Base-by-base conservation (phyloP, 2,888 invertebrate genomes). In the Rotaria socialis region DNA sequence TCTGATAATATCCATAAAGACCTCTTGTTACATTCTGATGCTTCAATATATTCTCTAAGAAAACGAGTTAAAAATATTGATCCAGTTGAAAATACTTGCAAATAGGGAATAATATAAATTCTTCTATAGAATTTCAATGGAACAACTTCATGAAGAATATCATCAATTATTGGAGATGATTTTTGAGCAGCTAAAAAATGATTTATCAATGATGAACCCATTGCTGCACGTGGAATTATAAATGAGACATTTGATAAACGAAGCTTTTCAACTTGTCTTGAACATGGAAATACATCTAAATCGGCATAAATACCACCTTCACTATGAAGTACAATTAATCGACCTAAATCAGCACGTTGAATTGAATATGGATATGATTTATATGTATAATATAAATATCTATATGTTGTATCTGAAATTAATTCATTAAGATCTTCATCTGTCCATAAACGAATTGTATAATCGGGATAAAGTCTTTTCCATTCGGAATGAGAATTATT, bases 241-340 rank as follows among this genome's bases (percentile, higher is more conserved):
- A 67, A 67, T 35, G 67, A 67, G 1, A 16, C 27, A 67, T 67
- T 67, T 27, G 11, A 14, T 35, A 35, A 35, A 16, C 10, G 27
- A 16, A 67, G 35, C 16, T 67, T 5, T 16, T 67, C 27, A 16
- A 27, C 16, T 3, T 35, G 2, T 27, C 35, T 35, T 4, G 27
- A 16, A 27, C 16, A 67, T 35, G 67, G 67, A 67, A 67, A 67
- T 67, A 67, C 67, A 67, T 67, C 67, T 67, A 67, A 67, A 67
- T 67, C 67, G 35, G 35, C 67, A 67, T 67, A 67, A 14, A 67
- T 35, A 16, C 67, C 67, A 35, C 67, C 67, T 27, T 67, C 14
- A 27, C 8, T 8, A 67, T 67, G 67, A 35, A 67, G 67, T 16
- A 67, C 16, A 11, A 67, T 16, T 35, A 67, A 35, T 8, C 67